Evolutionary conservation across 1,140 invertebrate species (phyloP).

Genomic region (Diorhabda elongata): DNA sequence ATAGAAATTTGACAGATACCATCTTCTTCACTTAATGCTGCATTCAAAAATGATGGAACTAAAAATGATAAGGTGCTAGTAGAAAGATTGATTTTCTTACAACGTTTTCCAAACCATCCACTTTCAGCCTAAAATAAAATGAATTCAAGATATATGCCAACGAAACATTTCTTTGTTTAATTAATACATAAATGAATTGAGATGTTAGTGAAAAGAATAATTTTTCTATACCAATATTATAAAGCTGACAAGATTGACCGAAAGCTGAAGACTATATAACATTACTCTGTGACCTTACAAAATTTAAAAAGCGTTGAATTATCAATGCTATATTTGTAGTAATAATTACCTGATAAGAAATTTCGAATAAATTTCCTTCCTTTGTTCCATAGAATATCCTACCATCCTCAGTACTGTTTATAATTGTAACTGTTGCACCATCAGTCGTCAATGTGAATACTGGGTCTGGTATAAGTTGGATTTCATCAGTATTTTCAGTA

Average conservation of each 20-base stretch:
- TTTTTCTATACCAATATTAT: neutral
- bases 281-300: too few relatives aligned
- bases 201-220: too few relatives aligned
- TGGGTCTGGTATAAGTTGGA: constrained; percentile 90
- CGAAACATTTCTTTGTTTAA: too few relatives aligned
- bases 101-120: constrained; percentile 92
- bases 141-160: too few relatives aligned
- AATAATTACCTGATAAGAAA: constrained; percentile 80
- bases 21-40: constrained; percentile 81
- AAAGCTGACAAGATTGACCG: neutral
- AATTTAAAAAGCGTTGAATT: constrained; percentile 14
- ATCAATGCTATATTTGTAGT: constrained; percentile 3
- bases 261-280: too few relatives aligned
- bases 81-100: constrained; percentile 93
- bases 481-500: constrained; percentile 59
- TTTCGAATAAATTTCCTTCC: constrained; percentile 94
- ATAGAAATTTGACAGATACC: constrained; percentile 84
- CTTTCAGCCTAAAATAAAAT: constrained; percentile 60
- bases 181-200: too few relatives aligned
- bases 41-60: constrained; percentile 85
- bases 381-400: constrained; percentile 93
- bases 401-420: constrained; percentile 76
- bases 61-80: constrained; percentile 81
- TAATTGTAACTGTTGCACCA: constrained; percentile 79
- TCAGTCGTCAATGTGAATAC: constrained; percentile 91